Base-by-base conservation (phyloP, 1,140 invertebrate species). In the Gyrodactylus salaris region DNA sequence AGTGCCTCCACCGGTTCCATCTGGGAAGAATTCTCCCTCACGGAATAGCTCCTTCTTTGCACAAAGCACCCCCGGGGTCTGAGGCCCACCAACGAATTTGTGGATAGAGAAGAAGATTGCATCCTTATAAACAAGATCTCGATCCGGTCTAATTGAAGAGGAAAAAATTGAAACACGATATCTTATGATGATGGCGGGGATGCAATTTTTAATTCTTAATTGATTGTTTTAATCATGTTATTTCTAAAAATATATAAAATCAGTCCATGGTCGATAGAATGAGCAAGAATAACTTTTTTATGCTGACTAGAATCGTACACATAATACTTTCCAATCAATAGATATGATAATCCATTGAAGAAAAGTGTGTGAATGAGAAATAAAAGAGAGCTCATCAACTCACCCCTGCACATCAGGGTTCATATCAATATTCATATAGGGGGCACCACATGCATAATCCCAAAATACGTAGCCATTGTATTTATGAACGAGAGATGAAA, bases 91-190 rank as follows among this genome's bases (percentile, higher is more conserved):
- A 68, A 90, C 84, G 79, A 92, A 91, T 78, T 91, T 91, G 81
- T 91, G 89, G 27, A 87, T 86, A 25, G 89, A 89, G 78, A 92
- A 89, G 78, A 89, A 91, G 69, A 92, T 84, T 0, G 88, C 89
- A 82, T 93, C 90, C 78, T 92, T 91, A 78, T 86, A 85, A 1
- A 87, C 86, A 72, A 86, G 82, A 1, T 75, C 74, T 25, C 84
- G 84, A 76, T 86, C 84, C 72, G 85, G 82, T 72, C 77, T 76
- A 76, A 20, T 77, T 76, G 23, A 74, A 69, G 73, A 68, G 19
- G 22, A 27, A 27, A 69, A 71, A 26, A 22, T 24, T 1, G 22
- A 68, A 74, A 71, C 1, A 20, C 26, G 20, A 24, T 68, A 22
- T 1, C 20, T 68, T 54, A n/a, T n/a, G n/a, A n/a, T n/a, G n/a